These are phyloP conservation scores for Halcyon malimbica DNA, from an alignment of 2,113 vertebrate species.

Conservation along the genomic window DNA sequence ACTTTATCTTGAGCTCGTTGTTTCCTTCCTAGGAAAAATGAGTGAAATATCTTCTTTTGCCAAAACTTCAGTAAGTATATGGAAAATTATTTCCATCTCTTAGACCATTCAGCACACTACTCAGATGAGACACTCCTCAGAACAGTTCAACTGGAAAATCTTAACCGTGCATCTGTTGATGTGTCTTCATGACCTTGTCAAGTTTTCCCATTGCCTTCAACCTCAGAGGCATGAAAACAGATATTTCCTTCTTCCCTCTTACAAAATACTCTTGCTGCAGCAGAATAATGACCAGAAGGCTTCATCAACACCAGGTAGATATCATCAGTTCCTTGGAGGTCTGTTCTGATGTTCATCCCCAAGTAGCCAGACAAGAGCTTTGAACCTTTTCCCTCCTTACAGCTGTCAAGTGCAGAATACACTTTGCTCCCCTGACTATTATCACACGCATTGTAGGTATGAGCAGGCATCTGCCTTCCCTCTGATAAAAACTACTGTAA, in stretches of 20 bases:
- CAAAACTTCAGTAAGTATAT: not conserved
- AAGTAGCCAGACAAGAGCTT: not conserved
- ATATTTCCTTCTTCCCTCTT: not conserved
- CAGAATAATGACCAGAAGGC: not conserved
- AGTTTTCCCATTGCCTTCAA: not conserved
- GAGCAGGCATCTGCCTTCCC: not conserved
- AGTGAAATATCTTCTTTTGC: not conserved
- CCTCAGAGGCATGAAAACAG: not conserved
- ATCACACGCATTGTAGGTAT: rapidly evolving
- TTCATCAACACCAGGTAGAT: not conserved
- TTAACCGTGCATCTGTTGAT: not conserved
- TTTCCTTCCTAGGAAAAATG: constrained; percentile 16
- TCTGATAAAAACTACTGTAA: not conserved
- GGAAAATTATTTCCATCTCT: not conserved
- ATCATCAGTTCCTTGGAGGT: not conserved
- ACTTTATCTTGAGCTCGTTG: not conserved
- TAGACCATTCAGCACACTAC: not conserved
- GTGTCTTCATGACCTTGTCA: not conserved
- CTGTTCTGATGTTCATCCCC: not conserved
- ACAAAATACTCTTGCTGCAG: not conserved
- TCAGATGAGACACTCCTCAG: not conserved
- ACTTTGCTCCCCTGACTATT: not conserved
- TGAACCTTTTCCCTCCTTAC: not conserved
- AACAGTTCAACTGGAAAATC: constrained; percentile 2
- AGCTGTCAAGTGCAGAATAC: not conserved